phyloP scores from a whole-genome alignment of 2,888 invertebrate genomes.

The Stegophylla sp. region DNA sequence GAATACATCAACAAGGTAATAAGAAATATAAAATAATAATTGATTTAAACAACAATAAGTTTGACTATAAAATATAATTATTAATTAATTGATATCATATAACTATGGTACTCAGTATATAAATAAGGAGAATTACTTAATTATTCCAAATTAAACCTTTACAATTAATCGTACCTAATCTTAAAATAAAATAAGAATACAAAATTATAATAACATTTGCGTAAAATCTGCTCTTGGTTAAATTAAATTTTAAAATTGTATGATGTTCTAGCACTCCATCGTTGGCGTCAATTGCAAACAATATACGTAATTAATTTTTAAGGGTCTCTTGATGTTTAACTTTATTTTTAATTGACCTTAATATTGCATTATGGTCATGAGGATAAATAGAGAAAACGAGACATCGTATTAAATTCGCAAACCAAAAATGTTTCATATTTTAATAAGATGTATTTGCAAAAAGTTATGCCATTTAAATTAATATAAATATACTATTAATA shows the following conservation, averaged over 20 bases:
- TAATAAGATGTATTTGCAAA: neutral
- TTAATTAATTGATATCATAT: neutral
- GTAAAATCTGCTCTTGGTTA: neutral
- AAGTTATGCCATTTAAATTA: neutral
- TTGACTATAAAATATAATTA: neutral
- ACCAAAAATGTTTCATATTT: neutral
- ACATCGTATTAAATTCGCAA: neutral
- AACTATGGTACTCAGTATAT: neutral
- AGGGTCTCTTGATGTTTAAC: neutral
- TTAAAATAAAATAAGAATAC: neutral
- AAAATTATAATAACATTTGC: neutral
- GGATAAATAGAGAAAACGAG: neutral
- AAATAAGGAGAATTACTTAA: neutral
- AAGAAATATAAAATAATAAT: neutral
- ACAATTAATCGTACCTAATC: neutral
- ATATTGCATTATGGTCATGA: neutral
- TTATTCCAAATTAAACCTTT: neutral
- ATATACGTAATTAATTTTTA: neutral
- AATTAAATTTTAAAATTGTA: neutral
- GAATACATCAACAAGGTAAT: conserved; percentile 6
- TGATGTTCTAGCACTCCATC: neutral
- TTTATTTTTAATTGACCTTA: neutral
- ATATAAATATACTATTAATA: neutral
- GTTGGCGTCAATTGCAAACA: neutral
- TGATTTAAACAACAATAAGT: neutral